phyloP scores from a whole-genome alignment of 2,888 invertebrate species.

The Drosophila leonis region DNA sequence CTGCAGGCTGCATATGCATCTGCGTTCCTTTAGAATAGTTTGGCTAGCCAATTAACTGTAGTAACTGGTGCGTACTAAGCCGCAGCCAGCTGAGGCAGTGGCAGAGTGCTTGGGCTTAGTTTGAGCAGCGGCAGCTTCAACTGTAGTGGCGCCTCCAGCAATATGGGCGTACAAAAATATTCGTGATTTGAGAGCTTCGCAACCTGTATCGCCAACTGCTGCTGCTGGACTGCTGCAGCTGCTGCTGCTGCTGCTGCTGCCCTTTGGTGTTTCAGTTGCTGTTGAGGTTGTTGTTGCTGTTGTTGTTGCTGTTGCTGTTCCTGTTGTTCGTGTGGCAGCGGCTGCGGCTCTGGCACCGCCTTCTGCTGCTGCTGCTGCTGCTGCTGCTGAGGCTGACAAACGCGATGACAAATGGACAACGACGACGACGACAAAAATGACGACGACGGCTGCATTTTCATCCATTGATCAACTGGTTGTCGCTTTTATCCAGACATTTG shows the following conservation, averaged over 20 bases:
- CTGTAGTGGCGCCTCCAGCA: conserved; percentile 12
- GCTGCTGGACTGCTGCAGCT: conserved; percentile 15
- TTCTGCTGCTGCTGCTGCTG: conserved; percentile 28
- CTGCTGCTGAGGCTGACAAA: conserved; percentile 60
- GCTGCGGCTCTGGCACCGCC: conserved; percentile 36
- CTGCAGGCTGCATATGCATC: conserved; percentile 16
- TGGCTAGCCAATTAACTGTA: conserved; percentile 47
- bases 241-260: conserved; percentile 27
- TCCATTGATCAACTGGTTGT: conserved; percentile 79
- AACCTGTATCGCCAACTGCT: conserved; percentile 10
- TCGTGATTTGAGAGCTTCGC: conserved; percentile 25
- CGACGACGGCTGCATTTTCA: conserved; percentile 83
- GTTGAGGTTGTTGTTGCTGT: conserved; percentile 25
- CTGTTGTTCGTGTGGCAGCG: conserved; percentile 34
- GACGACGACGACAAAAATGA: conserved; percentile 80
- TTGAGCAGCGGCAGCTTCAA: conserved; percentile 29
- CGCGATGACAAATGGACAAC: conserved; percentile 81
- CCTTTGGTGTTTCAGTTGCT: conserved; percentile 44
- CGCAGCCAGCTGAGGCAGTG: conserved; percentile 58
- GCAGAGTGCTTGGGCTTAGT: conserved; percentile 37
- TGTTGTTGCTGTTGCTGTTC: conserved; percentile 16
- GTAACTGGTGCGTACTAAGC: conserved; percentile 50
- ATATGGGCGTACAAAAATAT: conserved; percentile 35
- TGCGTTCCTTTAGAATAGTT: conserved; percentile 39
- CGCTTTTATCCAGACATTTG: conserved; percentile 80